Evolutionary conservation across 1,140 invertebrate genomes (phyloP).

Genomic region (Drosophila quadrilineata): DNA sequence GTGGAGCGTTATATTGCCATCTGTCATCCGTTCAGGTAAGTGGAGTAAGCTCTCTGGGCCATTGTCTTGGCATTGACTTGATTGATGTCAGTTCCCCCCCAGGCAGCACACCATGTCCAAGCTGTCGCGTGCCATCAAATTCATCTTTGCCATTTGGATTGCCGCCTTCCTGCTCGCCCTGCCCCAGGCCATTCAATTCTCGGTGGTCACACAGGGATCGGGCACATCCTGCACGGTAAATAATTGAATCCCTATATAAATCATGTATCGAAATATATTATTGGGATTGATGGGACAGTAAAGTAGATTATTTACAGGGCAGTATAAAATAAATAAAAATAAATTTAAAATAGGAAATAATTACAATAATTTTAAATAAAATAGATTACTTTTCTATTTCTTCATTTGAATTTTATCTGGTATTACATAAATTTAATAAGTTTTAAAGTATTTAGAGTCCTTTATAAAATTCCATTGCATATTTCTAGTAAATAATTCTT

Average conservation of each 20-base stretch:
- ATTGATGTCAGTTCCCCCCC: slow-evolving; percentile 33
- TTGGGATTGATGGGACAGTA: no score
- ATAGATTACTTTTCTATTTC: no score
- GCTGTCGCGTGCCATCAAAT: slow-evolving; percentile 87
- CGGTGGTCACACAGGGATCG: slow-evolving; percentile 82
- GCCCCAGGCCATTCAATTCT: slow-evolving; percentile 90
- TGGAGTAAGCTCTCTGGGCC: not conserved
- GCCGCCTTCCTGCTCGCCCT: slow-evolving; percentile 88
- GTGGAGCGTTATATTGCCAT: slow-evolving; percentile 93
- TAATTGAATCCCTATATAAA: no score
- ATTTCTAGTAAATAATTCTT: no score
- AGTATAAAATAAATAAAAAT: no score
- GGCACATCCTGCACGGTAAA: slow-evolving; percentile 83
- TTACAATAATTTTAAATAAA: no score
- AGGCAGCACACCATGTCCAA: slow-evolving; percentile 92
- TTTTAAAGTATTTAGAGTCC: no score
- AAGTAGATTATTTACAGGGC: no score
- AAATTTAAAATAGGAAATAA: no score
- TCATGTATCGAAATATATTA: no score
- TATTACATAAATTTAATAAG: no score
- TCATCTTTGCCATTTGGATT: slow-evolving; percentile 89
- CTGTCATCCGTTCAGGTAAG: slow-evolving; percentile 87
- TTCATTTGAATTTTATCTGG: not conserved
- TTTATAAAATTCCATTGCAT: no score
- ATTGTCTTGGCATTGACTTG: slow-evolving; percentile 23